Evolutionary conservation across 2,797 vertebrate species (phyloP).

Genomic region (Myotis daubentonii): DNA sequence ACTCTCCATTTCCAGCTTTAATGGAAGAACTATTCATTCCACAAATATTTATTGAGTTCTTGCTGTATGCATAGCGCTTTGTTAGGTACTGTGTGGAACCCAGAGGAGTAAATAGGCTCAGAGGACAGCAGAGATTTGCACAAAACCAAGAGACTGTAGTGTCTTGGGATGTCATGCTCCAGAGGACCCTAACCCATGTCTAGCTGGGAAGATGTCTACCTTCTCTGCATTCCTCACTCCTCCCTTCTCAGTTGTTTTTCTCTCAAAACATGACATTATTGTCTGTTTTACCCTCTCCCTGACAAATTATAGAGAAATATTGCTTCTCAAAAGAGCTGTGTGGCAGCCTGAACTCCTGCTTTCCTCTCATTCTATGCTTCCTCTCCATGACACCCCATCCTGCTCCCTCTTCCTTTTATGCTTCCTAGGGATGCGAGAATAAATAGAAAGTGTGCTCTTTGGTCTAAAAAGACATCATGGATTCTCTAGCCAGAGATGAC

Average conservation of each 20-base stretch:
- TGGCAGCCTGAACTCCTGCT: not conserved
- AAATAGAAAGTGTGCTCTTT: not conserved
- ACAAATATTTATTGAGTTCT: constrained; percentile 17
- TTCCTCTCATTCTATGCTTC: not conserved
- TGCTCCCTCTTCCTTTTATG: not conserved
- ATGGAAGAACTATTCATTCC: constrained; percentile 21
- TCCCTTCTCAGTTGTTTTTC: not conserved
- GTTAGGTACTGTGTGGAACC: not conserved
- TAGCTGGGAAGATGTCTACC: not conserved
- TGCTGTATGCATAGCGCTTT: not conserved
- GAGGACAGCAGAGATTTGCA: too few relatives aligned
- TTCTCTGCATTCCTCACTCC: not conserved
- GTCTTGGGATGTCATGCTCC: not conserved
- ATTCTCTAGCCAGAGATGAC: not conserved
- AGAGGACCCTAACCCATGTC: not conserved
- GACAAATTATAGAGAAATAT: not conserved
- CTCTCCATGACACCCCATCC: not conserved
- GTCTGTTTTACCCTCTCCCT: not conserved
- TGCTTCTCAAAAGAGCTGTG: not conserved
- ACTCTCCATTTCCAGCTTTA: constrained; percentile 30
- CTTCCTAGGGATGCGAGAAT: not conserved
- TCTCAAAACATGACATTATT: not conserved
- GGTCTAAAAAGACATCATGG: not conserved
- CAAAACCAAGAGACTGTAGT: not conserved
- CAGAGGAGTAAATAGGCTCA: not conserved